Evolutionary conservation across 1,140 invertebrate genomes (phyloP).

Genomic region (Orius insidiosus): DNA sequence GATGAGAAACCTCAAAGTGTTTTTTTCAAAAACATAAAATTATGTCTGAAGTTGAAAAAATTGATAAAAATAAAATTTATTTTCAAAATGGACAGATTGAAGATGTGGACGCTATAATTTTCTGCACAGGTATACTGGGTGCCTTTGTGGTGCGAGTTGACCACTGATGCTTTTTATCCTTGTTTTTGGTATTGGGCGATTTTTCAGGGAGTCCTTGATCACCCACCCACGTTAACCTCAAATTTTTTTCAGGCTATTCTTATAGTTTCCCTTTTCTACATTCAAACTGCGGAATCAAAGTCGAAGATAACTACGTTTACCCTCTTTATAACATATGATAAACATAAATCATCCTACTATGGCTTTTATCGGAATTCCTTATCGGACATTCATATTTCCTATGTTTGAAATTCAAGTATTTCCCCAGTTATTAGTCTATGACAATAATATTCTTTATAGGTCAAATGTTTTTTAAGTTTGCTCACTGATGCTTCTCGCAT

Average conservation of each 20-base stretch:
- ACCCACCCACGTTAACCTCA: no score
- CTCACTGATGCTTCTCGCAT: conserved; percentile 31
- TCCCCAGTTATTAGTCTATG: conserved; percentile 2
- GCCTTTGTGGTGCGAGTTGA: no score
- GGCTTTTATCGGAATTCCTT: conserved; percentile 51
- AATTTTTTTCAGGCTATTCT: conserved; percentile 36
- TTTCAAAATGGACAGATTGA: conserved; percentile 20
- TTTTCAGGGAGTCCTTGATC: no score
- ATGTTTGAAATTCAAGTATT: conserved; percentile 50
- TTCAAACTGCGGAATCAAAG: conserved; percentile 33
- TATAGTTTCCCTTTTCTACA: conserved; percentile 49
- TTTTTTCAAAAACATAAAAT: conserved; percentile 21
- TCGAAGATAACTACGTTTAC: conserved; percentile 41
- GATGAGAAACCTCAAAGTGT: background rate
- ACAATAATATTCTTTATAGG: conserved; percentile 24
- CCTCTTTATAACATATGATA: conserved; percentile 60
- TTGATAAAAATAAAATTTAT: conserved; percentile 12
- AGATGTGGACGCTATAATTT: conserved; percentile 27
- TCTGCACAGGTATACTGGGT: conserved; percentile 29
- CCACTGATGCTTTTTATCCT: no score
- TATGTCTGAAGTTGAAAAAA: conserved; percentile 16
- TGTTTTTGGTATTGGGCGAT: no score
- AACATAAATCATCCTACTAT: conserved; percentile 51
- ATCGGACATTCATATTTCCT: conserved; percentile 42
- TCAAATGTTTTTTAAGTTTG: conserved; percentile 35